Evolutionary conservation across 1,140 invertebrate genomes (phyloP).

Genomic region (Daktulosphaira vitifoliae): DNA sequence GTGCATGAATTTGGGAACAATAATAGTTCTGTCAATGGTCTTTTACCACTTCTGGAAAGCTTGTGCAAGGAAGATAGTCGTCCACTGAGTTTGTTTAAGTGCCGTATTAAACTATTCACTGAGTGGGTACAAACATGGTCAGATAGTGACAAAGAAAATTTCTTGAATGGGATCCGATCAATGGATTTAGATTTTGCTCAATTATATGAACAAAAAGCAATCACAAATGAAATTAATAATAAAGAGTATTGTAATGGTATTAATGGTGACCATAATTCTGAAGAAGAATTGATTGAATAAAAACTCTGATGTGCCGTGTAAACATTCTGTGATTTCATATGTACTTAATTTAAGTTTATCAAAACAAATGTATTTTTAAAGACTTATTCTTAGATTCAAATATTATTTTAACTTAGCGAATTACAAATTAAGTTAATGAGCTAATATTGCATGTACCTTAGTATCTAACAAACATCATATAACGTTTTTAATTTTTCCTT

Average conservation of each 20-base stretch:
- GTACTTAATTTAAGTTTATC: too few species aligned
- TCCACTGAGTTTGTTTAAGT: constrained; percentile 78
- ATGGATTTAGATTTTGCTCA: constrained; percentile 60
- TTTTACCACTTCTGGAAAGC: constrained; percentile 58
- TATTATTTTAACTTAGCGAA: too few species aligned
- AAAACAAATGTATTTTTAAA: too few species aligned
- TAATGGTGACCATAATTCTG: neutral
- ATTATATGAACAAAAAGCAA: constrained; percentile 54
- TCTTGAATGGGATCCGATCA: constrained; percentile 59
- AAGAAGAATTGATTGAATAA: too few species aligned
- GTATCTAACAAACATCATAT: too few species aligned
- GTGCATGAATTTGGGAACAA: constrained; percentile 53
- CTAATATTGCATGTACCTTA: too few species aligned
- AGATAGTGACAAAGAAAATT: constrained; percentile 58
- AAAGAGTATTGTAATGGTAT: neutral
- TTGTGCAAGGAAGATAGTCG: constrained; percentile 54
- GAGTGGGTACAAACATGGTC: constrained; percentile 80
- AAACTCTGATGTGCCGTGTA: too few species aligned
- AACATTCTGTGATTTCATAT: too few species aligned
- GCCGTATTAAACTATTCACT: constrained; percentile 75
- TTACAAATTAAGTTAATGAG: too few species aligned
- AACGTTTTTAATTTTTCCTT: too few species aligned
- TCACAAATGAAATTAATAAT: neutral
- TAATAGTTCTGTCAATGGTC: constrained; percentile 56
- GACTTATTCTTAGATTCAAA: too few species aligned